These are phyloP conservation scores for Peromyscus polionotus DNA, from an alignment of 2,113 vertebrate species.

Conservation along the genomic window DNA sequence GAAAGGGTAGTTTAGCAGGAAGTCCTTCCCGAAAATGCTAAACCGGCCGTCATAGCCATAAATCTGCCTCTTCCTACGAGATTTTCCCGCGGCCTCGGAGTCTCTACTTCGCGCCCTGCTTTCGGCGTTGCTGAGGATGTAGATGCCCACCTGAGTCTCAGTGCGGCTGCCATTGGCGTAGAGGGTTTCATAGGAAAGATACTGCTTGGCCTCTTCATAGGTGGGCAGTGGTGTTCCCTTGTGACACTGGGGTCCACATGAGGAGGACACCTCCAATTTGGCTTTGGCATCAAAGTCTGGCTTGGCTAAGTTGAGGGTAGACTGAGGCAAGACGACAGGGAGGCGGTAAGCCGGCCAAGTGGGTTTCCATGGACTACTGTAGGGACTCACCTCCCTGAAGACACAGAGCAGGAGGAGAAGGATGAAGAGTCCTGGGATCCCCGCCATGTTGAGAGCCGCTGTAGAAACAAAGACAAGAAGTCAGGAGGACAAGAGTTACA, in stretches of 20 bases:
- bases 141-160: conserved; percentile 94
- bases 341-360: conserved; percentile 94
- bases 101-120: conserved; percentile 61
- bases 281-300: conserved; percentile 92
- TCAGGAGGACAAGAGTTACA: conserved; percentile 68
- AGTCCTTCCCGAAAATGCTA: conserved; percentile 95
- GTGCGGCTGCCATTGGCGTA: conserved; percentile 93
- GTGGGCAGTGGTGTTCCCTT: conserved; percentile 90
- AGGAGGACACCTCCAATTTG: conserved; percentile 92
- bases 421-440: conserved; percentile 83
- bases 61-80: conserved; percentile 95
- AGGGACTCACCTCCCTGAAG: conserved; percentile 79
- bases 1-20: conserved; percentile 95
- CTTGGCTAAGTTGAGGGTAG: conserved; percentile 88
- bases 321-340: conserved; percentile 94
- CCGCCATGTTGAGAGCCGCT: conserved; percentile 86
- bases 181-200: conserved; percentile 96
- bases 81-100: conserved; percentile 53
- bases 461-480: conserved; percentile 78
- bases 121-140: conserved; percentile 85
- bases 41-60: conserved; percentile 97
- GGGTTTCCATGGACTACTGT: conserved; percentile 86
- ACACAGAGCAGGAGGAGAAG: conserved; percentile 87
- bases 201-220: conserved; percentile 91
- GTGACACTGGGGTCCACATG: conserved; percentile 95